phyloP scores from a whole-genome alignment of 1,140 invertebrate species.

The Phymorhynchus buccinoides region DNA sequence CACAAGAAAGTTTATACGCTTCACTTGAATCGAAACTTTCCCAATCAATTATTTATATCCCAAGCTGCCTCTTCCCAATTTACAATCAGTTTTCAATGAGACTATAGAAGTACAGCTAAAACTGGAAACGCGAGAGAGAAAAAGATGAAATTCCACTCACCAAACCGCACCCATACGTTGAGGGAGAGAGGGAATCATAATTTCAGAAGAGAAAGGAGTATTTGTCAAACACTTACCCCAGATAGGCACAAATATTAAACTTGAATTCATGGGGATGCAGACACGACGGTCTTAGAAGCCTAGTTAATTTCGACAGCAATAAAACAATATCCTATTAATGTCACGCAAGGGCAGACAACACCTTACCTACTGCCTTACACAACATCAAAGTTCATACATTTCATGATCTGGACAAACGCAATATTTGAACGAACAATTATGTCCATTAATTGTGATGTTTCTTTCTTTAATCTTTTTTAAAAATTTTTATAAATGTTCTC shows the following conservation, averaged over 20 bases:
- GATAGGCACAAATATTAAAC: conserved; percentile 36
- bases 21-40: too few relatives aligned
- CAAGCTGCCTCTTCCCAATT: too few relatives aligned
- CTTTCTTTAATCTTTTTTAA: not conserved
- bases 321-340: conserved; percentile 69
- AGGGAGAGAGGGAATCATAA: not conserved
- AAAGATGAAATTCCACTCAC: not conserved
- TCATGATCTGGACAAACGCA: not conserved
- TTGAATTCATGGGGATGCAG: conserved; percentile 53
- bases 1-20: too few relatives aligned
- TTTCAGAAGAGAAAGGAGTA: conserved; percentile 20
- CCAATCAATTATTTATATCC: too few relatives aligned
- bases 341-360: conserved; percentile 28
- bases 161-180: not conserved
- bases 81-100: too few relatives aligned
- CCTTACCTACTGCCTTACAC: not conserved
- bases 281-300: conserved; percentile 67
- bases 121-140: too few relatives aligned
- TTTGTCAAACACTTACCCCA: conserved; percentile 65
- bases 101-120: too few relatives aligned
- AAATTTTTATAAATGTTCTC: too few relatives aligned
- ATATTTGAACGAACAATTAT: not conserved
- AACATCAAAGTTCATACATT: conserved; percentile 5
- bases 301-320: conserved; percentile 70
- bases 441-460: too few relatives aligned